Percentiles rank a stretch among this genome's conserved stretches.
Evolutionary conservation across 2,113 vertebrate species (phyloP).

Genomic region (Capra hircus): DNA sequence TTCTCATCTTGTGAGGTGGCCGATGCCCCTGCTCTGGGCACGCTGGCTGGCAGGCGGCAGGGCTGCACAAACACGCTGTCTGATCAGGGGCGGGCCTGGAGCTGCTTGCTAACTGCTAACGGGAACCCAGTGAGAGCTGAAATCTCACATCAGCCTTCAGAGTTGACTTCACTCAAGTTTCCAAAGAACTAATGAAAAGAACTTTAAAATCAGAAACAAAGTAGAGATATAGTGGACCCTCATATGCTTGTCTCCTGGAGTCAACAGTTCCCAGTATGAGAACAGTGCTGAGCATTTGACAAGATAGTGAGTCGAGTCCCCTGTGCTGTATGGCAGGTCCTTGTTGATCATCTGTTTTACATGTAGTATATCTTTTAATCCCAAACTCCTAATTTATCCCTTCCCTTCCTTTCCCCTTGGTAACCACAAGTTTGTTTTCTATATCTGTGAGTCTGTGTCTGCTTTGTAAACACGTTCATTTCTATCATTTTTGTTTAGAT

Average conservation of each 20-base stretch:
- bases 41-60: accelerated
- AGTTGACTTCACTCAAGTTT: background rate
- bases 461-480: background rate
- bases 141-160: background rate
- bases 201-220: background rate
- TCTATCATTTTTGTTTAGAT: background rate
- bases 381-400: background rate
- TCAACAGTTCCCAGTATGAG: background rate
- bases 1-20: background rate
- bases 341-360: background rate
- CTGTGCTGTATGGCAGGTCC: background rate
- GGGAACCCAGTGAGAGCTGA: background rate
- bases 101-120: accelerated
- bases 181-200: background rate
- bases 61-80: background rate
- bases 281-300: background rate
- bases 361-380: background rate
- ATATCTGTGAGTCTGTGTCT: background rate
- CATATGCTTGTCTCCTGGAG: background rate
- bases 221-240: background rate
- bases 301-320: background rate
- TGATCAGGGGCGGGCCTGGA: accelerated
- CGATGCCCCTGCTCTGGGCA: accelerated
- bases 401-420: background rate
- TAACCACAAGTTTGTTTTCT: background rate